A percentile compares a stretch with the other conserved stretches of the same genome.
Conservation (phyloP, 2,113 vertebrate species). For the Colinus virginianus region DNA sequence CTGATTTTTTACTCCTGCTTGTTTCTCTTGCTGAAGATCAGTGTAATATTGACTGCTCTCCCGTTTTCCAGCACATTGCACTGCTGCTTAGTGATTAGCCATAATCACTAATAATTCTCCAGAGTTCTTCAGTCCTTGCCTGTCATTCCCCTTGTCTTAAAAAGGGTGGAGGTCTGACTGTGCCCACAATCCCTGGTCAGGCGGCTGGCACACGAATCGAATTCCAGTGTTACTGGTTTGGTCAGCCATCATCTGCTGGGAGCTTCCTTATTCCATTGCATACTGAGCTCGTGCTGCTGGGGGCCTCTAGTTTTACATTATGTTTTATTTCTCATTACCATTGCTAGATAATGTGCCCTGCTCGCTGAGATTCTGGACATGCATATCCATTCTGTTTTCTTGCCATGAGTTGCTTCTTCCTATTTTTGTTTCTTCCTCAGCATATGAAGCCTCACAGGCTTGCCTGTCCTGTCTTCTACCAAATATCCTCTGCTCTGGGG, state of each 20-base stretch:
- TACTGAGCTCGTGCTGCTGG: not conserved
- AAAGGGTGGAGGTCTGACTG: rapidly evolving
- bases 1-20: not conserved
- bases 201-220: not conserved
- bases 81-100: not conserved
- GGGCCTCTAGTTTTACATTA: not conserved
- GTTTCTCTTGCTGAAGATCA: not conserved
- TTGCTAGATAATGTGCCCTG: not conserved
- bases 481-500: not conserved
- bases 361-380: not conserved
- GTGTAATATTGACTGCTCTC: not conserved
- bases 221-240: not conserved
- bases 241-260: not conserved
- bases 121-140: not conserved
- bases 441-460: not conserved
- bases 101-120: not conserved
- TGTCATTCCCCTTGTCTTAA: rapidly evolving
- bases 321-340: not conserved
- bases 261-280: not conserved
- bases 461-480: not conserved
- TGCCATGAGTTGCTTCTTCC: not conserved
- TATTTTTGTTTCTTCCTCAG: not conserved
- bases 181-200: not conserved
- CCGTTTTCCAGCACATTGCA: not conserved
- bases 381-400: not conserved